Percentiles rank a stretch among this genome's conserved stretches.
phyloP scores from a whole-genome alignment of 2,113 vertebrate species.

The Clarias batrachus region DNA sequence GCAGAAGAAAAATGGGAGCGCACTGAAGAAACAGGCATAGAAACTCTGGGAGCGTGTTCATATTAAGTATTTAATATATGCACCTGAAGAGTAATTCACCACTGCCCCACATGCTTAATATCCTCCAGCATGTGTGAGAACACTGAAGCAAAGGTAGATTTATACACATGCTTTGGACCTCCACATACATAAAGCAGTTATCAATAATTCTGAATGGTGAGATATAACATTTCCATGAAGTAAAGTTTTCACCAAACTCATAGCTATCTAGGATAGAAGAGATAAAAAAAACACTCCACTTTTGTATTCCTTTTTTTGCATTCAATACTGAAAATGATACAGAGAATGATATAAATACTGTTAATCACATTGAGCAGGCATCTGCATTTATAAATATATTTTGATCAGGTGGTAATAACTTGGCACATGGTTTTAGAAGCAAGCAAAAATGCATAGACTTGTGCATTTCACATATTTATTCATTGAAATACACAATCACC shows the following conservation, averaged over 20 bases:
- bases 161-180: background rate
- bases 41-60: background rate
- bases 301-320: background rate
- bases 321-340: background rate
- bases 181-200: background rate
- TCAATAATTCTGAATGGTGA: background rate
- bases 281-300: background rate
- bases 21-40: background rate
- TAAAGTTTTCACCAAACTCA: background rate
- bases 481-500: too few species aligned
- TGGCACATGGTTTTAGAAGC: background rate
- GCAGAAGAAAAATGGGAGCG: background rate
- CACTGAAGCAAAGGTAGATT: background rate
- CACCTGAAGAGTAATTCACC: background rate
- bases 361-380: background rate
- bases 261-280: background rate
- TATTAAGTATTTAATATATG: background rate
- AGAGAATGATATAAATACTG: background rate
- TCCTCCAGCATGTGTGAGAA: background rate
- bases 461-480: too few species aligned
- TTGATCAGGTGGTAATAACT: background rate
- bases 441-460: background rate
- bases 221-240: background rate
- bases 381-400: background rate
- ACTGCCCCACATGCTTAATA: background rate